Evolutionary conservation across 2,888 invertebrate species (phyloP), one percentile per base, ranked within the genome.

Genomic region (Onthophagus sagittarius): DNA sequence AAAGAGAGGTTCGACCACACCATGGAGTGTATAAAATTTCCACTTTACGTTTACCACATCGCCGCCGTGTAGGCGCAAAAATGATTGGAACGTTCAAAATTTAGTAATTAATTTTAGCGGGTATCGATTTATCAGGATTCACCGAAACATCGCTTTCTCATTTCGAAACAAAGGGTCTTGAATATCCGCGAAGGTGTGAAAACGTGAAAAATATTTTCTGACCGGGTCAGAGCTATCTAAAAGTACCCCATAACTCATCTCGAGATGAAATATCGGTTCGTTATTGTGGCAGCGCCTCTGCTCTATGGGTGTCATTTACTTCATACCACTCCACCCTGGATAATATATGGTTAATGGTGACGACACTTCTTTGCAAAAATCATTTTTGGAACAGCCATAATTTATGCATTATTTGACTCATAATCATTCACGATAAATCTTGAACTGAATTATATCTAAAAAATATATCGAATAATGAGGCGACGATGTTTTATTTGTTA

Each of bases 251-350:
- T 76, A 77, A 76, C 75, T 77, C 75, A 77, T 67, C 11, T 4
- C 53, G 15, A 31, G 73, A 67, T 77, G 75, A 77, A 77, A 77
- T 77, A 77, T 76, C 72, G 75, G 75, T 70, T 39, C 71, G 70
- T 73, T 76, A 75, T 75, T 77, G 76, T 74, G 76, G 75, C 76
- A 75, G 75, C 76, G 76, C 73, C 75, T 74, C 77, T 70, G 74
- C 73, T 77, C 75, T 75, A 76, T 76, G 75, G 77, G 75, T 73
- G 76, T 77, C 76, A 76, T 77, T 77, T 77, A 79, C 77, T 79
- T 79, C 78, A 79, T 79, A 79, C 79, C 75, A 23, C 77, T 7
- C 67, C 23, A 23, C 67, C n/a, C 67, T 15, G 67, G 15, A 23
- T 53, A 53, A 53, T 53, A 53, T 53, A 53, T 53, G 39, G 39